Evolutionary conservation across 2,113 vertebrate species (phyloP).

Genomic region (Syrmaticus mikado): DNA sequence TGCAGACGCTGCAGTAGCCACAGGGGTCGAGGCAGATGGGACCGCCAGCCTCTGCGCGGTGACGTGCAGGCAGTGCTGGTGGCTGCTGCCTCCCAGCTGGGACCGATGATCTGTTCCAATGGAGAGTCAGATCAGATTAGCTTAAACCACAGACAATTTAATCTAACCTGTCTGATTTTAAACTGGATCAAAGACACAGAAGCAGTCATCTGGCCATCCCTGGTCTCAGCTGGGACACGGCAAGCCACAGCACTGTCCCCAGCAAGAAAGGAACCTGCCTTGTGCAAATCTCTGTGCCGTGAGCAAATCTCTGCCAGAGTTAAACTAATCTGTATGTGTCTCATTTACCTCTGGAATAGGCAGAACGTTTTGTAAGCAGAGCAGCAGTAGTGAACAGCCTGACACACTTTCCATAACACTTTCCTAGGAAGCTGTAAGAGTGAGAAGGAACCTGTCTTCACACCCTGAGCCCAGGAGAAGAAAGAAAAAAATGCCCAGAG

Average conservation of each 20-base stretch:
- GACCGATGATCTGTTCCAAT: constrained; percentile 28
- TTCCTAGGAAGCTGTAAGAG: not conserved
- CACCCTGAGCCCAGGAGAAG: not conserved
- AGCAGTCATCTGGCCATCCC: constrained; percentile 42
- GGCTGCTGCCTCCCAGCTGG: constrained; percentile 49
- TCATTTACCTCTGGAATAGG: constrained; percentile 31
- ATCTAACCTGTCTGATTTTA: constrained; percentile 59
- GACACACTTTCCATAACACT: not conserved
- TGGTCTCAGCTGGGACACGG: constrained; percentile 46
- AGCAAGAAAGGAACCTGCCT: constrained; percentile 23
- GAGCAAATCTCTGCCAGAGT: not conserved
- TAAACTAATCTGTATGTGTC: constrained; percentile 28
- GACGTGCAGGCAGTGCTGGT: not conserved
- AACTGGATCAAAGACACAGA: constrained; percentile 13
- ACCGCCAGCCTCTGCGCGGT: not conserved
- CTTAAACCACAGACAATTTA: constrained; percentile 54
- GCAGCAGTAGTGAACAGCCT: not conserved
- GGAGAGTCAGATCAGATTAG: constrained; percentile 53
- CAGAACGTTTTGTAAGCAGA: not conserved
- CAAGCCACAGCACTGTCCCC: not conserved
- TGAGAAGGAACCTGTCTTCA: not conserved
- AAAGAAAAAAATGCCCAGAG: not conserved
- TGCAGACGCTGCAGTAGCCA: not conserved
- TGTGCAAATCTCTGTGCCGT: not conserved
- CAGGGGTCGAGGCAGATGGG: fast-evolving